These are phyloP conservation scores for Cerastis rubricosa DNA, from an alignment of 2,888 invertebrate genomes.

Conservation along the genomic window DNA sequence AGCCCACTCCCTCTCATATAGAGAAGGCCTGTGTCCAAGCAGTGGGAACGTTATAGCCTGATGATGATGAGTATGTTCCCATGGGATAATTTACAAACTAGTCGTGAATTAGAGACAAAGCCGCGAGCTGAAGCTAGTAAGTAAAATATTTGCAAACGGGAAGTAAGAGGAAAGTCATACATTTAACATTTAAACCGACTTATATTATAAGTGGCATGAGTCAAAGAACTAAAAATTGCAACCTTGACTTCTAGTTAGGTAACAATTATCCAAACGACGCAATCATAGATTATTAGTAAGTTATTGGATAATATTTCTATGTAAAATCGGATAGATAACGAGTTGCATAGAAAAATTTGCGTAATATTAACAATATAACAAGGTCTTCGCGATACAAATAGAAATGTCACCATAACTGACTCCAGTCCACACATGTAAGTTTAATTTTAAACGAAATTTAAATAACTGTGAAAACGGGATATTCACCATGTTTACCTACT, in stretches of 20 bases:
- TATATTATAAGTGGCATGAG: background rate
- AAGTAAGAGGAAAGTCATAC: background rate
- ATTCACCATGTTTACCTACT: too few species aligned
- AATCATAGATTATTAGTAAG: slow-evolving; percentile 52
- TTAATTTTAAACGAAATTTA: background rate
- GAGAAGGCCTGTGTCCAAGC: too few species aligned
- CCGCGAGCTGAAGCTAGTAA: background rate
- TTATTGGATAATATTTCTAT: slow-evolving; percentile 56
- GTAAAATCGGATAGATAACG: slow-evolving; percentile 60
- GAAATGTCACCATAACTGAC: slow-evolving; percentile 60
- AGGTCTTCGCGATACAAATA: slow-evolving; percentile 45
- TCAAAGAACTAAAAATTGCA: slow-evolving; percentile 4
- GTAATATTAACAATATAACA: slow-evolving; percentile 64
- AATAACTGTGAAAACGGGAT: too few species aligned
- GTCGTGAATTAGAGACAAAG: background rate
- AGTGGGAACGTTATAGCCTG: too few species aligned
- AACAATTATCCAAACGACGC: slow-evolving; percentile 37
- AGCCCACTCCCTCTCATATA: too few species aligned
- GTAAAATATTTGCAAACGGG: background rate
- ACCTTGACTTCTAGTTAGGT: slow-evolving; percentile 49
- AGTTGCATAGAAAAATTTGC: slow-evolving; percentile 56
- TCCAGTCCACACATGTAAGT: slow-evolving; percentile 67
- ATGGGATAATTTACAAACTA: background rate
- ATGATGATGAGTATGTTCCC: background rate
- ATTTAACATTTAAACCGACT: background rate